These are phyloP conservation scores for Hipposideros larvatus DNA, from an alignment of 2,797 vertebrate species.

Conservation along the genomic window DNA sequence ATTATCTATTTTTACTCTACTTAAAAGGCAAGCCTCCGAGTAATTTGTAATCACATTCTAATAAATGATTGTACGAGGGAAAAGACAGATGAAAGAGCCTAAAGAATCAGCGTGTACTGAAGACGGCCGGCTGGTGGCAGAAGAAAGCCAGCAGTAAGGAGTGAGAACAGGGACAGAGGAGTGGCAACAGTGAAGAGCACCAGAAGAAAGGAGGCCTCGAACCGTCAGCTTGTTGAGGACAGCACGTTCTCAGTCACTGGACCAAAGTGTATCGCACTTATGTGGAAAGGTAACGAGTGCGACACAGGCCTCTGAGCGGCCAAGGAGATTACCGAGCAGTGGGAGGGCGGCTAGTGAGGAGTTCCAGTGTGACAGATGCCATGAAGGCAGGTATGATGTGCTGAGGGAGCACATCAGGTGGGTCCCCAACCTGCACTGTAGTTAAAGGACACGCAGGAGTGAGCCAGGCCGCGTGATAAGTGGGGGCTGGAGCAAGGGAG, in stretches of 20 bases:
- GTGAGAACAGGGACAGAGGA: not conserved
- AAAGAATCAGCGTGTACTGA: not conserved
- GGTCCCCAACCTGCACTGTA: not conserved
- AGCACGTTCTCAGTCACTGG: not conserved
- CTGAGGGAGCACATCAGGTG: not conserved
- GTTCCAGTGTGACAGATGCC: not conserved
- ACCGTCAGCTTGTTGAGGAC: not conserved
- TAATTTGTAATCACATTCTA: slow-evolving; percentile 71
- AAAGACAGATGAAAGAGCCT: slow-evolving; percentile 43
- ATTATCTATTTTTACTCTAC: slow-evolving; percentile 82
- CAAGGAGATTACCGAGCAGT: not conserved
- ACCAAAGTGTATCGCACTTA: not conserved
- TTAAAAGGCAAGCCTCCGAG: slow-evolving; percentile 79
- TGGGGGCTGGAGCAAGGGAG: not conserved
- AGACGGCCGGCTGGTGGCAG: not conserved
- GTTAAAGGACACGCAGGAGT: not conserved
- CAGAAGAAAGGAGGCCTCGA: not conserved
- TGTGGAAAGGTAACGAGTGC: not conserved
- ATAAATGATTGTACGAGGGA: slow-evolving; percentile 48
- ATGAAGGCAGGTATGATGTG: not conserved
- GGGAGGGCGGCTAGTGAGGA: not conserved
- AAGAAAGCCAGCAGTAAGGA: not conserved
- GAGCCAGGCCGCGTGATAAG: not conserved
- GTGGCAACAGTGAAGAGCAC: not conserved
- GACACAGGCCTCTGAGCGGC: not conserved